phyloP scores from a whole-genome alignment of 2,113 vertebrate genomes.

The Periophthalmodon schlosseri region DNA sequence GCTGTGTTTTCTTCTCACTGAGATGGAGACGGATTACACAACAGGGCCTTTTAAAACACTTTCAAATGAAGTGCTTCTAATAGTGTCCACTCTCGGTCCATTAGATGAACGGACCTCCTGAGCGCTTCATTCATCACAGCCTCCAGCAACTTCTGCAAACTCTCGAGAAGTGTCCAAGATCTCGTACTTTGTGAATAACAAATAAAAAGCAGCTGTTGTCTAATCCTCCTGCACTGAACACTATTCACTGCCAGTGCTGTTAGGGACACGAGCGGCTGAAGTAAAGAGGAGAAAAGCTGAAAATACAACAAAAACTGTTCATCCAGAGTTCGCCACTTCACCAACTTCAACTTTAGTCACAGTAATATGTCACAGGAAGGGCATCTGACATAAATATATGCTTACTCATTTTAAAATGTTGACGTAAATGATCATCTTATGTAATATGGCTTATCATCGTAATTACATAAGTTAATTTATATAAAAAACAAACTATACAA shows the following conservation, averaged over 20 bases:
- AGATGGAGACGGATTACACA: constrained; percentile 2
- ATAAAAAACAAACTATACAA: too few relatives aligned
- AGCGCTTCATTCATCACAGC: constrained; percentile 7
- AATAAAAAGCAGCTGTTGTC: neutral
- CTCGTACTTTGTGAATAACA: neutral
- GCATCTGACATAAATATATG: too few relatives aligned
- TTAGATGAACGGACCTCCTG: neutral
- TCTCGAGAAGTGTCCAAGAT: neutral
- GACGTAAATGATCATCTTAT: too few relatives aligned
- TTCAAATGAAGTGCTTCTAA: constrained; percentile 8
- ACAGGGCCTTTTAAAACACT: neutral
- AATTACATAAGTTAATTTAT: too few relatives aligned
- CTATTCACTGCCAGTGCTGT: neutral
- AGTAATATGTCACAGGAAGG: too few relatives aligned
- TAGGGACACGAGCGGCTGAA: neutral
- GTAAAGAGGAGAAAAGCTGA: too few relatives aligned
- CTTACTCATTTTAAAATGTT: too few relatives aligned
- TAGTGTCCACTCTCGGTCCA: constrained; percentile 4
- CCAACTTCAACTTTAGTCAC: too few relatives aligned
- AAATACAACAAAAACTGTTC: neutral
- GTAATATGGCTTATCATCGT: too few relatives aligned
- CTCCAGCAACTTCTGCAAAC: constrained; percentile 2
- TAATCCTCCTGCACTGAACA: neutral
- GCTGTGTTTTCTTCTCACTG: neutral
- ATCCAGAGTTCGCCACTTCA: too few relatives aligned